Base-by-base conservation (phyloP, 2,113 vertebrate genomes). In the Stigmatopora argus region DNA sequence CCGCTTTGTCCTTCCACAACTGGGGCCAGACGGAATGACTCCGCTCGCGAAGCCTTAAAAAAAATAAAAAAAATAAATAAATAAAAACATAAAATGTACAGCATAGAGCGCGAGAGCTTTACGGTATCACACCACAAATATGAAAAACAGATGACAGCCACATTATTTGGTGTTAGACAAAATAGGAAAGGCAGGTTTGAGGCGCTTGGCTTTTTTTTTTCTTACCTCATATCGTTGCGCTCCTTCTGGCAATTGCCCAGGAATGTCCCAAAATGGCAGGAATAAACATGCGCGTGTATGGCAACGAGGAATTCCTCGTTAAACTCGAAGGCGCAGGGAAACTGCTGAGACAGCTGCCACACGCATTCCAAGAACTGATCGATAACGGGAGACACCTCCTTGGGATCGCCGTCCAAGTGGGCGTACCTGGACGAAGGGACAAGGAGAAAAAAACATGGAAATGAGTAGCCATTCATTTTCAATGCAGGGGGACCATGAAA, bases 241-340 rank as follows among this genome's bases (percentile, higher is more conserved):
- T 98, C 96, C 84, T 93, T 98, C 81, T 96, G 90, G 71, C 91
- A 92, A 84, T 96, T 99, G 26, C 95, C 93, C 35, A 99, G 84
- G 84, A 98, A 98, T 77, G 91, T 96, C 21, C 96, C 96, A 49
- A 93, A 96, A 74, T 97, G 95, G 77, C 95, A 98, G 72, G 96
- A 98, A 86, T 96, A 95, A 67, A 95, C 73, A 3, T 97, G 93
- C 8, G 92, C 85, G 65, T 95, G 96, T 65, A 98, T 80, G 64
- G 94, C 90, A 60, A 96, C 85, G 69, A 99, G 81, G 90, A 98
- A 95, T 80, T 92, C 90, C 89, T 99, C 94, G 15, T 95, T 98
- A 89, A 97, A 99, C 84, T 99, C 93, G 68, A 99, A 99, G 85
- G 94, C 95, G 78, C 96, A 99, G 14, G 96, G 96, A 78, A 97